Evolutionary conservation across 1,140 invertebrate species (phyloP), one percentile per base, ranked within the genome.

Genomic region (Phenacoccus solenopsis): DNA sequence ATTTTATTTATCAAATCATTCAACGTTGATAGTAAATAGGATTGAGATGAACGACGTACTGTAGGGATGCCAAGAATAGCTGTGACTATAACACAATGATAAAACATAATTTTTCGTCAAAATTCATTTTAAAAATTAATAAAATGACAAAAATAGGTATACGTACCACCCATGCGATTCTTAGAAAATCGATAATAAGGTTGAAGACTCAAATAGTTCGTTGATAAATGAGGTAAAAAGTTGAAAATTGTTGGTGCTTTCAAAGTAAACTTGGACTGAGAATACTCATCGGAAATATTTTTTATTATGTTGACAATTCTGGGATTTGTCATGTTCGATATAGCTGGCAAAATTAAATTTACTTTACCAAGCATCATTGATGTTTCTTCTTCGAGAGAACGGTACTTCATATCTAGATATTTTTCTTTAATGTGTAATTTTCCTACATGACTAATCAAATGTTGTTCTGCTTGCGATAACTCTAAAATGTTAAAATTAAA

Each of bases 51-150:
- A 61, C 94, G 81, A 74, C 88, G 88, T 0, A 97, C 94, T 0
- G 94, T 97, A 0, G 95, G 94, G 28, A 90, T 83, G 16, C 92
- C 94, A 24, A 97, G 81, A 0, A 96, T 90, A 67, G 95, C 84
- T 30, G 90, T 90, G 0, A 89, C 87, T 79, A 76, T 20, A 75
- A 75, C 22, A 72, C 87, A 78, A 76, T 20, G 75, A 75, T 20
- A 72, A 72, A 73, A 5, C 22, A 64, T n/a, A 64, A 64, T 64
- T 64, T 24, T 38, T n/a, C 9, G 21, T 64, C 25, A 64, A 64
- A n/a, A 10, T 24, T 4, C 59, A 24, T 25, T 10, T 1, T 20
- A 24, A 25, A 20, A 27, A 59, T 59, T n/a, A 59, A 59, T 9
- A 22, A 64, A 64, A 49, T n/a, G 38, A 49, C 4, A 16, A 9